Percentiles rank a stretch among this genome's conserved stretches.
These are phyloP conservation scores for Reticulitermes lucifugus DNA, from an alignment of 2,888 invertebrate species.

Conservation along the genomic window DNA sequence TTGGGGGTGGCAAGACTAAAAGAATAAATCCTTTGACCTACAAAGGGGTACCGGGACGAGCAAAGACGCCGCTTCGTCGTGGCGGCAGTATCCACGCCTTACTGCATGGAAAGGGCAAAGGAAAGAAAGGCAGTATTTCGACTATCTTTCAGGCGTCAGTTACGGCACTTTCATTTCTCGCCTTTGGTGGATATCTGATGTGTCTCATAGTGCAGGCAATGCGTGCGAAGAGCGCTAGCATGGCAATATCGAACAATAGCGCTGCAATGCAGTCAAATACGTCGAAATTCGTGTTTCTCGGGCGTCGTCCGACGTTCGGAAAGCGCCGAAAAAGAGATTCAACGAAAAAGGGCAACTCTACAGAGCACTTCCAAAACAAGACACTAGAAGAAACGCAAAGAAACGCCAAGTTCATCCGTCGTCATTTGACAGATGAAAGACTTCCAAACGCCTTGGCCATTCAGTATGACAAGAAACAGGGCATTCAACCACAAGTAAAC, in stretches of 20 bases:
- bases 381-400: too few species aligned
- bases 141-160: conserved; percentile 63
- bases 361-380: too few species aligned
- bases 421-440: too few species aligned
- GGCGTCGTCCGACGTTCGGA: not conserved
- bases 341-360: not conserved
- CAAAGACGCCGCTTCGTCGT: conserved; percentile 3
- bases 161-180: conserved; percentile 83
- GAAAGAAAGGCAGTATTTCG: conserved; percentile 27
- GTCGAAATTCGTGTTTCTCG: not conserved
- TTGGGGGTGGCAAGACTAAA: not conserved
- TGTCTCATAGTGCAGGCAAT: conserved; percentile 83
- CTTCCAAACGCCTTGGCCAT: too few species aligned
- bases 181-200: conserved; percentile 85
- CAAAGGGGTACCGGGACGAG: conserved; percentile 23
- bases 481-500: too few species aligned
- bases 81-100: conserved; percentile 4
- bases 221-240: conserved; percentile 67
- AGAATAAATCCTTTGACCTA: not conserved
- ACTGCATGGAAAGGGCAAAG: not conserved
- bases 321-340: not conserved
- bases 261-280: not conserved
- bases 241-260: conserved; percentile 1
- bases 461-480: too few species aligned
- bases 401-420: too few species aligned